Percentiles rank a stretch among this genome's conserved stretches.
phyloP scores from a whole-genome alignment of 2,888 invertebrate genomes.

The Drosophila cyrtoloma region DNA sequence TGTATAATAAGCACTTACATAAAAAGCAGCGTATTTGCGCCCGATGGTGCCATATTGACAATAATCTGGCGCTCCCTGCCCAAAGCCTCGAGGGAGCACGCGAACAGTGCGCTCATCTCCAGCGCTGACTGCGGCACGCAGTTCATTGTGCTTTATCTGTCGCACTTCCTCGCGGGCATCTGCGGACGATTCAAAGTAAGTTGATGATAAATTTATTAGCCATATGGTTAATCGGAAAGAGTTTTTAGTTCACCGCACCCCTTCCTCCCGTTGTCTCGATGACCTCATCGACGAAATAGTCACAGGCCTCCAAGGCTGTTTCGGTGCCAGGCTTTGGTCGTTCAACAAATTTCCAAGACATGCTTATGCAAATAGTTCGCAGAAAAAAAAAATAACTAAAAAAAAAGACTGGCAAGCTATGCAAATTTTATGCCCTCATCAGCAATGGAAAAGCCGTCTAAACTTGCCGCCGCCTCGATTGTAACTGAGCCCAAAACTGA shows the following conservation, averaged over 20 bases:
- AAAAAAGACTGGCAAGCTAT: constrained; percentile 7
- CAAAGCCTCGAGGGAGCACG: constrained; percentile 88
- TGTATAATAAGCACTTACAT: constrained; percentile 87
- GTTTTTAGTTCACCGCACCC: constrained; percentile 78
- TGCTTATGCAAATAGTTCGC: constrained; percentile 64
- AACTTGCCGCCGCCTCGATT: constrained; percentile 38
- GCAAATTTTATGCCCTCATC: constrained; percentile 37
- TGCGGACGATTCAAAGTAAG: constrained; percentile 33
- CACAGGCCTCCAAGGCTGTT: constrained; percentile 89
- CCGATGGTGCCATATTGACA: constrained; percentile 94
- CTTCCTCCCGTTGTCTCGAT: constrained; percentile 86
- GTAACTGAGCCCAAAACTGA: constrained; percentile 49
- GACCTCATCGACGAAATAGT: constrained; percentile 90
- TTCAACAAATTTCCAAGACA: constrained; percentile 85
- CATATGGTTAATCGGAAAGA: not conserved
- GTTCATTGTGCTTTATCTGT: constrained; percentile 90
- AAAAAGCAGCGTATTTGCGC: constrained; percentile 94
- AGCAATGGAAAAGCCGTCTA: constrained; percentile 1
- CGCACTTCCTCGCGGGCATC: constrained; percentile 89
- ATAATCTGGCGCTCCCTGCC: constrained; percentile 90
- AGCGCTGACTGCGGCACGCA: constrained; percentile 91
- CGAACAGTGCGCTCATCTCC: constrained; percentile 90
- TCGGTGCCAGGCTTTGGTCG: constrained; percentile 86
- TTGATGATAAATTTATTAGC: not conserved
- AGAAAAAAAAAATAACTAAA: not conserved